phyloP scores from a whole-genome alignment of 2,797 vertebrate genomes.

The Zalophus californianus region DNA sequence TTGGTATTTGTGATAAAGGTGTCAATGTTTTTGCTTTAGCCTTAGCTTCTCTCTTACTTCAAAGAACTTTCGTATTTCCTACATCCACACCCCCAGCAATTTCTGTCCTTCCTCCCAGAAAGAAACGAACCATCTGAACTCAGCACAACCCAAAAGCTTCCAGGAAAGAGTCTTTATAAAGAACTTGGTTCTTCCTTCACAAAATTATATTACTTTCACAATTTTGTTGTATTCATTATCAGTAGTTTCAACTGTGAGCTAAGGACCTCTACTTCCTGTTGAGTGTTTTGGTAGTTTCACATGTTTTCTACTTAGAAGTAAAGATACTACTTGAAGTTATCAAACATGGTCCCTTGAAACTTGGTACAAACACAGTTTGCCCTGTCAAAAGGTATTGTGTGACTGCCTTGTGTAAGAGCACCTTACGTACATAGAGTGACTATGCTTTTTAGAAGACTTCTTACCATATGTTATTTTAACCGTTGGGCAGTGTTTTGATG shows the following conservation, averaged over 20 bases:
- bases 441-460: neutral
- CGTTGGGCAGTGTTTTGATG: neutral
- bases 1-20: neutral
- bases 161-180: neutral
- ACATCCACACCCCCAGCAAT: neutral
- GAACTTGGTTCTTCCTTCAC: neutral
- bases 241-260: neutral
- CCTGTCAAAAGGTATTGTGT: neutral
- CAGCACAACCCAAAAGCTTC: neutral
- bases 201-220: neutral
- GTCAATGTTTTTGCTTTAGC: neutral
- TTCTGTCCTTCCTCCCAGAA: neutral
- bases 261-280: neutral
- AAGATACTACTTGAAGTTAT: neutral
- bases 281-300: conserved; percentile 13
- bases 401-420: neutral
- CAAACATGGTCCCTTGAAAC: conserved; percentile 4
- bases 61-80: conserved; percentile 24
- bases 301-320: conserved; percentile 24
- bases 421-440: neutral
- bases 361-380: neutral
- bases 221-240: conserved; percentile 7
- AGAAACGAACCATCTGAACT: neutral
- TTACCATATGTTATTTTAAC: neutral
- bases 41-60: neutral